Conservation (phyloP, 2,888 invertebrate species). For the Ophioninae sp. region DNA sequence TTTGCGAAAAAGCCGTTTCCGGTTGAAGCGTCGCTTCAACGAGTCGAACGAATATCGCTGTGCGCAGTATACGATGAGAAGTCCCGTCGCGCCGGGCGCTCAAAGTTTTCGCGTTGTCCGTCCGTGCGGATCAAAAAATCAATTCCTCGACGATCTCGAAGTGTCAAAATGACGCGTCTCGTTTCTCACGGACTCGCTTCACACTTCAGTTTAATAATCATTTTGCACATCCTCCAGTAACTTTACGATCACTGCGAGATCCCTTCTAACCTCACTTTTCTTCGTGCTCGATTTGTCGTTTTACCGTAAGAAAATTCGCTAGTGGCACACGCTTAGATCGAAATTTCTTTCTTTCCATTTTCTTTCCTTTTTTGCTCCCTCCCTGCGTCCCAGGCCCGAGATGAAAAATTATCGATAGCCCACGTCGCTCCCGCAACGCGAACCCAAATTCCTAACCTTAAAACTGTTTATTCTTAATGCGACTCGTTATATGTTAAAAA, state of each 20-base stretch:
- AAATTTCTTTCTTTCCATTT: neutral
- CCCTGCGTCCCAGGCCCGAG: neutral
- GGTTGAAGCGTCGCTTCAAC: constrained; percentile 7
- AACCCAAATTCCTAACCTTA: constrained; percentile 12
- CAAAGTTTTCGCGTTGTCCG: too few relatives aligned
- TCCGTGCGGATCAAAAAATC: constrained; percentile 3
- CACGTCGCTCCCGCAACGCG: neutral
- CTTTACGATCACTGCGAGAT: neutral
- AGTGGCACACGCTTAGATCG: constrained; percentile 27
- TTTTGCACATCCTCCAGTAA: neutral
- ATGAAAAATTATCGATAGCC: constrained; percentile 14
- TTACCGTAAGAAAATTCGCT: constrained; percentile 29
- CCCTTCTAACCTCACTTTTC: neutral
- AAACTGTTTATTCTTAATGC: constrained; percentile 10
- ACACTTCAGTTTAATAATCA: neutral
- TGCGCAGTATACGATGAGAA: too few relatives aligned
- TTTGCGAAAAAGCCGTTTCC: neutral
- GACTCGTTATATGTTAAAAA: constrained; percentile 2
- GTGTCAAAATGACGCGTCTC: neutral
- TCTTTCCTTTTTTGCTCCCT: neutral
- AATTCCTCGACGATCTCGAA: constrained; percentile 13
- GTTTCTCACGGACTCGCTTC: neutral
- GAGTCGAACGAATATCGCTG: neutral
- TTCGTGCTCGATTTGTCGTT: neutral
- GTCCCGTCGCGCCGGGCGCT: too few relatives aligned